Percentiles rank a stretch among this genome's conserved stretches.
phyloP scores from a whole-genome alignment of 2,888 invertebrate genomes.

The Ecdyonurus torrentis region DNA sequence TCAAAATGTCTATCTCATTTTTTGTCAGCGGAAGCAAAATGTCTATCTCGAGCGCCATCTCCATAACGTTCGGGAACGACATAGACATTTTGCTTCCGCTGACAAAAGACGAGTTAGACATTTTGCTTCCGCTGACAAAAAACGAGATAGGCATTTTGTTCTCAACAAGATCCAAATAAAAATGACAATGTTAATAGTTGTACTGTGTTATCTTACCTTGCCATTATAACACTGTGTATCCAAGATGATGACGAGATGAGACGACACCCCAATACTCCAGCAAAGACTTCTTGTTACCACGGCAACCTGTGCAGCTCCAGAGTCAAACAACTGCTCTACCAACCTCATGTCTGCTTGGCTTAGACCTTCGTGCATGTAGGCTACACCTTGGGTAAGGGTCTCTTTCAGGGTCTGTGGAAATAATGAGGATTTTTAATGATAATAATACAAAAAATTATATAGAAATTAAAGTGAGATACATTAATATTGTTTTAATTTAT shows the following conservation, averaged over 20 bases:
- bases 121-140: too few relatives aligned
- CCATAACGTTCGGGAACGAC: too few relatives aligned
- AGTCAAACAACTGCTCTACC: conserved; percentile 85
- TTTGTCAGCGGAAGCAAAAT: too few relatives aligned
- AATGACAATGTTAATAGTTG: too few relatives aligned
- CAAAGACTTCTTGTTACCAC: conserved; percentile 85
- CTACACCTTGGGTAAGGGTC: conserved; percentile 86
- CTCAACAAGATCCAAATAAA: too few relatives aligned
- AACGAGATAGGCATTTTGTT: too few relatives aligned
- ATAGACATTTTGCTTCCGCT: too few relatives aligned
- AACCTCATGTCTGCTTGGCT: conserved; percentile 67
- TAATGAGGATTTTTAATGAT: conserved; percentile 7
- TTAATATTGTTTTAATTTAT: not conserved
- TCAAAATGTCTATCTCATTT: too few relatives aligned
- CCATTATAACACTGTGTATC: conserved; percentile 89
- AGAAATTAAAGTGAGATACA: not conserved
- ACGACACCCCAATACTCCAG: conserved; percentile 79
- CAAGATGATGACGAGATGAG: conserved; percentile 92
- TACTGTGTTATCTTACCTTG: conserved; percentile 35
- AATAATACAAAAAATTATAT: not conserved
- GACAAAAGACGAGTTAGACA: too few relatives aligned
- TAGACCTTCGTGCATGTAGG: conserved; percentile 92
- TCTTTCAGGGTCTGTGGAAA: conserved; percentile 62
- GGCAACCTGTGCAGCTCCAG: conserved; percentile 82
- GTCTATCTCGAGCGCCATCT: too few relatives aligned